phyloP scores from a whole-genome alignment of 2,888 invertebrate genomes.

The Epistrophe eligans region DNA sequence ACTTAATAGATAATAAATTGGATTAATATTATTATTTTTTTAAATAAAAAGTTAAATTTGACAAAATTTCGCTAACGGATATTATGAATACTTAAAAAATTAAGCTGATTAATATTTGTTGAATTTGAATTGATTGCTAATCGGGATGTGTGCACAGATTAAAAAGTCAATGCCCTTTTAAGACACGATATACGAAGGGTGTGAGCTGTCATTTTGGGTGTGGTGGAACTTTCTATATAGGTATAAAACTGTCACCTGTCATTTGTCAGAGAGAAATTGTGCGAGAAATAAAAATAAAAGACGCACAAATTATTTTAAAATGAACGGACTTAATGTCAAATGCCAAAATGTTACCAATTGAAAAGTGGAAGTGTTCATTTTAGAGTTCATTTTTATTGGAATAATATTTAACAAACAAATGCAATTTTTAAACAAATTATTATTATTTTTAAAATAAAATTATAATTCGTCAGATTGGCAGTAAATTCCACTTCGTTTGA shows the following conservation, averaged over 20 bases:
- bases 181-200: not conserved
- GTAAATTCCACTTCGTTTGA: too few relatives aligned
- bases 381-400: too few relatives aligned
- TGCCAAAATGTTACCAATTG: too few relatives aligned
- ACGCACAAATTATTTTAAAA: too few relatives aligned
- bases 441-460: too few relatives aligned
- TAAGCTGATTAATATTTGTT: conserved; percentile 19
- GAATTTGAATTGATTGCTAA: conserved; percentile 4
- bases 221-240: not conserved
- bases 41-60: not conserved
- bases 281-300: too few relatives aligned
- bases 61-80: conserved; percentile 9
- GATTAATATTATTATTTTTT: not conserved
- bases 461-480: too few relatives aligned
- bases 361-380: too few relatives aligned
- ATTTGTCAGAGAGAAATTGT: not conserved
- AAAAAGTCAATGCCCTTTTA: conserved; percentile 1
- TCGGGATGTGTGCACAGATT: not conserved
- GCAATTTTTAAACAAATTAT: too few relatives aligned
- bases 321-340: too few relatives aligned
- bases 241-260: not conserved
- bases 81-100: conserved; percentile 9
- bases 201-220: not conserved
- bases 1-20: not conserved
- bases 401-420: too few relatives aligned